Conservation (phyloP, 2,888 invertebrate species). For the Malthinus flaveolus region DNA sequence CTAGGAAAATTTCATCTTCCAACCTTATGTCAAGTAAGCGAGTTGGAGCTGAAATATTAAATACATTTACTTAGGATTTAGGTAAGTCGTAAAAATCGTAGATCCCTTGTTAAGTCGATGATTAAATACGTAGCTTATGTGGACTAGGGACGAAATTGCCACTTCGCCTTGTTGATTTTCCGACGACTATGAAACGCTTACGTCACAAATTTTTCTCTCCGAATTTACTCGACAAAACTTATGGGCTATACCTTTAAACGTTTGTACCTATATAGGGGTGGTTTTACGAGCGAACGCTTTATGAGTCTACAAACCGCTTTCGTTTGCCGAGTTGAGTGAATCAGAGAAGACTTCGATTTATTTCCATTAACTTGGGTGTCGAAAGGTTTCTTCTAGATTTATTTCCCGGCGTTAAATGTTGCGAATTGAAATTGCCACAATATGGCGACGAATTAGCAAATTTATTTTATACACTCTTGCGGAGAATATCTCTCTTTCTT, state of each 20-base stretch:
- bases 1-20: neutral
- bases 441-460: no score
- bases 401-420: constrained; percentile 7
- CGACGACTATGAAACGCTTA: neutral
- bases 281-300: constrained; percentile 34
- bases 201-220: constrained; percentile 12
- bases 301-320: constrained; percentile 32
- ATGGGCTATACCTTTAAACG: constrained; percentile 17
- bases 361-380: constrained; percentile 25
- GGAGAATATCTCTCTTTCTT: no score
- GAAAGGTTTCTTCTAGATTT: constrained; percentile 20
- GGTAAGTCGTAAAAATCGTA: constrained; percentile 15
- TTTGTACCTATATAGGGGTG: constrained; percentile 27
- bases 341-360: constrained; percentile 30
- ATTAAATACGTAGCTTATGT: constrained; percentile 13
- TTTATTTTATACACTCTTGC: no score
- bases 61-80: constrained; percentile 14
- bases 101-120: constrained; percentile 15
- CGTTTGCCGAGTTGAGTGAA: constrained; percentile 31
- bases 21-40: constrained; percentile 5
- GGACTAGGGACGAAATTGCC: constrained; percentile 8
- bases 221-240: constrained; percentile 23
- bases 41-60: constrained; percentile 14
- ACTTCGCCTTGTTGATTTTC: constrained; percentile 2
- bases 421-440: no score